phyloP scores from a whole-genome alignment of 2,113 vertebrate species.

The Ammodytes dubius region DNA sequence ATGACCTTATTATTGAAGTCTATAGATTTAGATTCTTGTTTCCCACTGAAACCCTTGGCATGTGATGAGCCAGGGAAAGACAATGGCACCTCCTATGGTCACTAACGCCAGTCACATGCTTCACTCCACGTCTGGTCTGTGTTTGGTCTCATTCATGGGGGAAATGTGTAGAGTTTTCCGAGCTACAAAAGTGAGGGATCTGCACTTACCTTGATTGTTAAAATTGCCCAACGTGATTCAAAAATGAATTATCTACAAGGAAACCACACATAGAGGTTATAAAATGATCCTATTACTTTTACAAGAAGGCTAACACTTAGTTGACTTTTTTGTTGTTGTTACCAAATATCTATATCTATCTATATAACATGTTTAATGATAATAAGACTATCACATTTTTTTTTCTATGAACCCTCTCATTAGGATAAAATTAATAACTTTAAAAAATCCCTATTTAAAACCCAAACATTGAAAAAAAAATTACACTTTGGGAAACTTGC shows the following conservation, averaged over 20 bases:
- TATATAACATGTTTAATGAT: not conserved
- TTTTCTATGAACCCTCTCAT: not conserved
- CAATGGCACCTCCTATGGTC: constrained; percentile 53
- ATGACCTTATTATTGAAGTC: not conserved
- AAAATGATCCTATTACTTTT: not conserved
- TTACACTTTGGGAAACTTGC: not conserved
- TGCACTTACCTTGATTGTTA: not conserved
- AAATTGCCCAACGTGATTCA: not conserved
- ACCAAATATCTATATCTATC: not conserved
- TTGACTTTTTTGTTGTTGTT: no score
- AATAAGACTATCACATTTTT: not conserved
- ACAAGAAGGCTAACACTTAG: no score
- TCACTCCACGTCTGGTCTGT: constrained; percentile 57
- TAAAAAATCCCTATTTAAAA: not conserved
- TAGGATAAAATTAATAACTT: not conserved
- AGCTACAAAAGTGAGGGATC: not conserved
- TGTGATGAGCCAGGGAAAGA: constrained; percentile 39
- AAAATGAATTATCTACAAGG: not conserved
- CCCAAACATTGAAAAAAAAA: not conserved
- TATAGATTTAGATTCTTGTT: constrained; percentile 15
- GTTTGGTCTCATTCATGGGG: constrained; percentile 29
- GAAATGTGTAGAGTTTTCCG: not conserved
- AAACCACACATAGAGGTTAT: not conserved
- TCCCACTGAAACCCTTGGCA: constrained; percentile 26
- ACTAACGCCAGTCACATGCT: constrained; percentile 54